Evolutionary conservation across 2,888 invertebrate species (phyloP), one percentile per base, ranked within the genome.

Genomic region (Dorcus parallelipipedus): DNA sequence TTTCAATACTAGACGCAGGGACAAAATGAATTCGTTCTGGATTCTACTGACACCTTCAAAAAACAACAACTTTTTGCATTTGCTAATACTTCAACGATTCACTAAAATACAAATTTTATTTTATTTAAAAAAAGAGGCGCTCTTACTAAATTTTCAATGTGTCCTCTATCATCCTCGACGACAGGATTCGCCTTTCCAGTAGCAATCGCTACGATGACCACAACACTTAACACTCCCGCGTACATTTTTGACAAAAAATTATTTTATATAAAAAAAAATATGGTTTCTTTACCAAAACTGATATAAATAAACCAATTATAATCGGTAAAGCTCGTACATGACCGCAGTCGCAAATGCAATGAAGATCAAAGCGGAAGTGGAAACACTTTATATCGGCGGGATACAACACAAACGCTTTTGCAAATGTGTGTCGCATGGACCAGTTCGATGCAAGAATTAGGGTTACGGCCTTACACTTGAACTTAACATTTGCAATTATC

Each of bases 381-480:
- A 70, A 76, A 72, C 71, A 73, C 75, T 78, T 76, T 78, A 78
- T 78, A 78, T 74, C 73, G 72, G 61, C 67, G 70, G 68, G 66
- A 64, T 67, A 62, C 61, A 61, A 42, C 39, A 51, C 14, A 42
- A 61, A 52, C 54, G 66, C 66, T 67, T 68, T 68, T 72, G 69
- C 73, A 75, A 75, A 77, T 71, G 76, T 77, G 67, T 77, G 77
- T 76, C 77, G 72, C 70, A 73, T 76, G 75, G 77, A 77, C 77
- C 76, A 76, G 78, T 74, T 75, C 64, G 67, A 65, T 69, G 59
- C 64, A 65, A 67, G 76, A 76, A 77, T 72, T 75, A 76, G 76
- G 76, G 76, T 77, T 76, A 77, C 67, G 64, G 68, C 26, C 26
- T 33, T 33, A 33, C 63, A 64, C 61, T 52, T 48, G 50, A 42